Conservation (phyloP, 2,113 vertebrate species). For the Phylloscopus trochiloides region DNA sequence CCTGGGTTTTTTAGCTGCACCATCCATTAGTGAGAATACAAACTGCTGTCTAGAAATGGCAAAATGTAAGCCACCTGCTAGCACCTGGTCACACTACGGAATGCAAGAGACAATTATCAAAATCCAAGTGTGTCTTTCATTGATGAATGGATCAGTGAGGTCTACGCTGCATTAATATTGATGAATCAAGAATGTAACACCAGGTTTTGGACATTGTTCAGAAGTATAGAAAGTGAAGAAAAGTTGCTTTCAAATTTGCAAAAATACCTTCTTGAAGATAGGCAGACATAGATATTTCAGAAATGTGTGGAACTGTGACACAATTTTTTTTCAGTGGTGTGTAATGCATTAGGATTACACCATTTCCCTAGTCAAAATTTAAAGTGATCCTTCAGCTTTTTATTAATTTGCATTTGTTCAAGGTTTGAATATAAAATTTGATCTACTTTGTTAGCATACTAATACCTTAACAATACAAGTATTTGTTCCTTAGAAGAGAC, state of each 20-base stretch:
- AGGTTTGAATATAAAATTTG: neutral
- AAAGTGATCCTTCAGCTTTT: neutral
- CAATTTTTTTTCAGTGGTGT: neutral
- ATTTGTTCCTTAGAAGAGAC: neutral
- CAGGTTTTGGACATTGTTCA: neutral
- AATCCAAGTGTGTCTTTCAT: neutral
- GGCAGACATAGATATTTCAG: rapidly evolving
- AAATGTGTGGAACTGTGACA: neutral
- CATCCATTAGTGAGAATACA: neutral
- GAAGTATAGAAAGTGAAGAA: neutral
- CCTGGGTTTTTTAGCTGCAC: neutral
- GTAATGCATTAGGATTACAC: neutral
- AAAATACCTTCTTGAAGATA: neutral
- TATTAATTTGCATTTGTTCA: neutral
- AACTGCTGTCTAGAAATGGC: neutral
- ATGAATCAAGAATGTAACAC: neutral
- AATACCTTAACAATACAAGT: neutral
- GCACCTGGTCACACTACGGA: neutral
- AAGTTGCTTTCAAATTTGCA: neutral
- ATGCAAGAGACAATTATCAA: neutral
- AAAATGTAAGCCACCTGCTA: neutral
- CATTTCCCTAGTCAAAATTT: neutral
- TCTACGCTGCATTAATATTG: neutral
- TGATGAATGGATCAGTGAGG: neutral
- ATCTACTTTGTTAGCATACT: neutral